Percentiles rank a stretch among this genome's conserved stretches.
Evolutionary conservation across 2,888 invertebrate genomes (phyloP).

Genomic region (Lissonota sp.): DNA sequence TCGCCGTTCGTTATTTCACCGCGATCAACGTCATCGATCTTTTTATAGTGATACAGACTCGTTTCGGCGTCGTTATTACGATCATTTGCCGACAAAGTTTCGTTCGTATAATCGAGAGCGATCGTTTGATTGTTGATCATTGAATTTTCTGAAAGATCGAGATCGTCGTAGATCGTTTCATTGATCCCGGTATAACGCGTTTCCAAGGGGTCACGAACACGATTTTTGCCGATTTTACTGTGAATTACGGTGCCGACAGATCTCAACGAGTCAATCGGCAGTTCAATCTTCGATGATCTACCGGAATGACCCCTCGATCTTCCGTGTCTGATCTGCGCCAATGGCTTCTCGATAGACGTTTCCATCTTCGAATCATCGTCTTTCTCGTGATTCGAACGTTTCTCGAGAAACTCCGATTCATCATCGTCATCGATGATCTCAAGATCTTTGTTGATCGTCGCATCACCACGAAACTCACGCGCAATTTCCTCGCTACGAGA

Average conservation of each 20-base stretch:
- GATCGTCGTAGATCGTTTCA: slow-evolving; percentile 57
- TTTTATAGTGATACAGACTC: background rate
- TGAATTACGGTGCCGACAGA: background rate
- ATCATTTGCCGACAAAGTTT: background rate
- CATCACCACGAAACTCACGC: background rate
- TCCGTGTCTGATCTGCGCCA: slow-evolving; percentile 83
- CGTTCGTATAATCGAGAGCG: background rate
- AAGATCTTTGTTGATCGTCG: slow-evolving; percentile 4
- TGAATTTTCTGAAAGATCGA: slow-evolving; percentile 51
- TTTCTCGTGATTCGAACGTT: slow-evolving; percentile 15
- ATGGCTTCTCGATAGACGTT: slow-evolving; percentile 71
- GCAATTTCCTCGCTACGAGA: slow-evolving; percentile 28
- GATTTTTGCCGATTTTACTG: background rate
- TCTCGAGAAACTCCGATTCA: slow-evolving; percentile 12
- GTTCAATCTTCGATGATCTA: slow-evolving; percentile 64
- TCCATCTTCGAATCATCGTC: slow-evolving; percentile 38
- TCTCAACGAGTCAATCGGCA: slow-evolving; percentile 9
- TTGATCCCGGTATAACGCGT: slow-evolving; percentile 37
- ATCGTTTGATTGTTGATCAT: slow-evolving; percentile 14
- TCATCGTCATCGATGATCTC: background rate
- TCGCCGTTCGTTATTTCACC: slow-evolving; percentile 2
- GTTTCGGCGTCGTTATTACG: background rate
- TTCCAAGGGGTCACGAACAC: background rate
- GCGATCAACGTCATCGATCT: background rate
- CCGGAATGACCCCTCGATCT: slow-evolving; percentile 82